phyloP scores from a whole-genome alignment of 1,140 invertebrate species.

The Pachypsylla venusta region DNA sequence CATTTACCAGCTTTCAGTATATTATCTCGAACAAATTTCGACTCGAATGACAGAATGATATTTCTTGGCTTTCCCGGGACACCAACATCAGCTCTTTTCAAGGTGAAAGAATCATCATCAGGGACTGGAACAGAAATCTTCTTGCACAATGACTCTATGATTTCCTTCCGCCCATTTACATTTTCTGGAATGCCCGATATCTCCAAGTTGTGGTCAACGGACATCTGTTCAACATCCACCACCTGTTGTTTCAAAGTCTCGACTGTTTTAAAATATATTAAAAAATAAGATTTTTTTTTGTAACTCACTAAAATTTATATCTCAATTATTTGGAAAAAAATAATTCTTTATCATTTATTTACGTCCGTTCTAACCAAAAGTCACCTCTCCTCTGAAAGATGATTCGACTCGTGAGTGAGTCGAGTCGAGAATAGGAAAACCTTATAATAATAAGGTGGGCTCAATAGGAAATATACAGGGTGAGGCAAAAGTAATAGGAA shows the following conservation, averaged over 20 bases:
- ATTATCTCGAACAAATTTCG: neutral
- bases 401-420: too few relatives aligned
- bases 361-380: too few relatives aligned
- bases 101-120: neutral
- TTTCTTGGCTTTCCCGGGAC: neutral
- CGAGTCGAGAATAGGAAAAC: too few relatives aligned
- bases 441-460: too few relatives aligned
- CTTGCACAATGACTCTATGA: neutral
- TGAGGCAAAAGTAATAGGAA: too few relatives aligned
- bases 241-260: neutral
- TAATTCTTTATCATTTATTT: too few relatives aligned
- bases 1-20: neutral
- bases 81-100: neutral
- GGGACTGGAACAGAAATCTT: neutral
- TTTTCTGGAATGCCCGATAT: neutral
- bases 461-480: too few relatives aligned
- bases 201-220: neutral
- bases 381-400: too few relatives aligned
- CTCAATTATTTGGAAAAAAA: too few relatives aligned
- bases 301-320: too few relatives aligned
- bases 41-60: neutral
- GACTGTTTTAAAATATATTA: too few relatives aligned
- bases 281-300: too few relatives aligned
- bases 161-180: neutral
- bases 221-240: neutral